Evolutionary conservation across 2,888 invertebrate genomes (phyloP), one percentile per base, ranked within the genome.

Genomic region (Junonia oenone): DNA sequence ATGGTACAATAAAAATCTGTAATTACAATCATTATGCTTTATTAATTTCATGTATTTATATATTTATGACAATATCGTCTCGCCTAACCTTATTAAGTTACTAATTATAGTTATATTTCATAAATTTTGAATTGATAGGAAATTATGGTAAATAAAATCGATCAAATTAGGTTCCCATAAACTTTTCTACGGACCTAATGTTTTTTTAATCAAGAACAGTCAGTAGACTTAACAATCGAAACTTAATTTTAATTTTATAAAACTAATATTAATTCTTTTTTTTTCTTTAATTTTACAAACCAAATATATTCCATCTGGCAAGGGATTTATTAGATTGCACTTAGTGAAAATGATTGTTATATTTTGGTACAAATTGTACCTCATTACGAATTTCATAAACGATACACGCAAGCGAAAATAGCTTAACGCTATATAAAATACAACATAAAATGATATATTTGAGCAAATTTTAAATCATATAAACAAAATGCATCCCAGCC

Each of bases 1-100:
- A 49, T 43, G 51, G 56, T 52, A 66, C 61, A 87, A 84, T 82
- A 76, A 88, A 90, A 85, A 82, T 78, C 75, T 75, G 68, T 62
- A 40, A 56, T 69, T 91, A 90, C 90, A 91, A 91, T 91, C 88
- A 90, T 89, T 89, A 89, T 91, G 90, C 90, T 91, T 91, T 91
- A 91, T 91, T 91, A 90, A 90, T 90, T 90, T 90, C 88, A 90
- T 89, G 90, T 91, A 90, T 90, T 90, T 90, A 90, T 91, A 90
- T 91, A 91, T 91, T 90, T 90, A 91, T 90, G 91, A 91, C 90
- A 91, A 91, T 91, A 91, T 86, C 90, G 89, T 91, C 91, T 91
- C 91, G 84, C 84, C 91, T 91, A 91, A 89, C 83, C 87, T 87
- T 91, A 90, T 88, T 82, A 86, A 81, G 83, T 88, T 88, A 87